Base-by-base conservation (phyloP, 2,113 vertebrate genomes). In the Lepidiolamprologus cunningtoni region DNA sequence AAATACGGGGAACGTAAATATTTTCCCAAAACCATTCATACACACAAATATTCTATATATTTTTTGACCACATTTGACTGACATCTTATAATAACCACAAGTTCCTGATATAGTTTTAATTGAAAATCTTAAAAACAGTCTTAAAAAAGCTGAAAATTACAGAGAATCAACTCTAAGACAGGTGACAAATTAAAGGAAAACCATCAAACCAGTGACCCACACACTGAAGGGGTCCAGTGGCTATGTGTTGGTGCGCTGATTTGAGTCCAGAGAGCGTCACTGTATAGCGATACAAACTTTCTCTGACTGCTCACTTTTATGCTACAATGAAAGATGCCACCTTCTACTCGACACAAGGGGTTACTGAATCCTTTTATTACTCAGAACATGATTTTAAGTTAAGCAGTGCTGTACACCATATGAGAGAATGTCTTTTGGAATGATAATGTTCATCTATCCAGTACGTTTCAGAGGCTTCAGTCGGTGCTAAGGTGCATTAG, bases 221-320 rank as follows among this genome's bases (percentile, higher is more conserved):
- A 12, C 71, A 76, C 23, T 47, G 71, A 76, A 16, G 42, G 23
- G 6, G 9, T 76, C 42, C 42, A 45, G 42, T 50, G 42, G 4
- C 14, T 47, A 0, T 76, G 3, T 28, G 0, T 26, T 28, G 40
- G 21, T 47, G 68, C 2, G 0, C 21, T 73, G 68, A 26, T 73
- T 73, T 26, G 0, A 73, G 40, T 47, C 21, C 21, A 47, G 40
- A 73, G 6, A 47, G 71, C 3, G 1, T 28, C 71, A 7, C 23
- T 28, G 40, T 76, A 47, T 19, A 17, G 42, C 6, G 6, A 17
- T 28, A 0, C 21, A 76, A 47, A 28, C 21, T 28, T 76, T 2
- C 6, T 45, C 68, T 73, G 40, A 47, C 42, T 76, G 23, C 0
- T 76, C 0, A 26, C 1, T 11, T 76, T 76, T 76, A 31, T 50